These are phyloP conservation scores for Melinaea menophilus DNA, from an alignment of 2,888 invertebrate genomes.

Conservation along the genomic window DNA sequence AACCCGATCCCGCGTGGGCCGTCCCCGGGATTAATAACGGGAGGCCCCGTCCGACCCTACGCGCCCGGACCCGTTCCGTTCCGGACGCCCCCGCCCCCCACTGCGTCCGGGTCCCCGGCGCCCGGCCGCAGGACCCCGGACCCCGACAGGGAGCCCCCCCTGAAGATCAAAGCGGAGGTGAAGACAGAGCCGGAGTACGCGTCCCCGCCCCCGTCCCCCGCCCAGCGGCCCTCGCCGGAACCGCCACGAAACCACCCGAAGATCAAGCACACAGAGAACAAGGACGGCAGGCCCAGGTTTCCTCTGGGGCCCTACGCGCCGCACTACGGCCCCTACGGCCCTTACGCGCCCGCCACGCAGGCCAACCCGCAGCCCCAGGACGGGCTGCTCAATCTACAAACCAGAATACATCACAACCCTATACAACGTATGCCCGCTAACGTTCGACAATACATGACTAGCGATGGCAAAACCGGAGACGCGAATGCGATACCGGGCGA, in stretches of 20 bases:
- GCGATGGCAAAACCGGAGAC: conserved; percentile 15
- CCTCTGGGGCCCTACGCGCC: conserved; percentile 74
- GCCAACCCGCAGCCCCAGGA: conserved; percentile 26
- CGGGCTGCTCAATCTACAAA: conserved; percentile 27
- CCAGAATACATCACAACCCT: conserved; percentile 30
- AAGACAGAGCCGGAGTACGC: conserved; percentile 70
- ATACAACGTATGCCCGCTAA: conserved; percentile 29
- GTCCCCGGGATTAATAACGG: conserved; percentile 21
- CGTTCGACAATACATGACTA: conserved; percentile 26
- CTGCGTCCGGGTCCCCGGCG: conserved; percentile 22
- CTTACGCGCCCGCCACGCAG: conserved; percentile 55
- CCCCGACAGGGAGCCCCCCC: conserved; percentile 41
- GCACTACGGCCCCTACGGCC: conserved; percentile 67
- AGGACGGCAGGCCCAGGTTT: conserved; percentile 61
- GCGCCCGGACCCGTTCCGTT: conserved; percentile 20
- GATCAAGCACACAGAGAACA: conserved; percentile 70
- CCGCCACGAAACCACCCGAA: conserved; percentile 61
- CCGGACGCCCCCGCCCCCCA: conserved; percentile 16
- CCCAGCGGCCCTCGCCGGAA: conserved; percentile 49
- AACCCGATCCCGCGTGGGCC: conserved; percentile 18
- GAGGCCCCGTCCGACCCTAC: conserved; percentile 24
- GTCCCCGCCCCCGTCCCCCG: conserved; percentile 54
- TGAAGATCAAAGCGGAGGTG: conserved; percentile 68
- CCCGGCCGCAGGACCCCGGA: conserved; percentile 21
- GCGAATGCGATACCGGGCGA: conserved; percentile 18